Base-by-base conservation (phyloP, 2,888 invertebrate genomes). In the Caenorhabditis parvicauda region DNA sequence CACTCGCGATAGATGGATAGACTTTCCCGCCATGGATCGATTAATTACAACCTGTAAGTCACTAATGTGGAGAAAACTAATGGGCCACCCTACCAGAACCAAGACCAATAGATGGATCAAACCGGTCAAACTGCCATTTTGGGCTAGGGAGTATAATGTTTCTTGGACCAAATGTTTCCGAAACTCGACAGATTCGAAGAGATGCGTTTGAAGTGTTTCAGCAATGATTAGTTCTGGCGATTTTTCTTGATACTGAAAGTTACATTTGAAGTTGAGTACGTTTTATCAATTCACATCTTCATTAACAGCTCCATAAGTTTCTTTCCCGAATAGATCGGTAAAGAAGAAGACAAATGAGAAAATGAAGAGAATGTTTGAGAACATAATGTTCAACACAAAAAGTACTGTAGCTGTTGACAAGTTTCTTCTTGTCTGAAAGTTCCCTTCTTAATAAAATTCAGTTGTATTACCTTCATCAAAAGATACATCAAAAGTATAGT, bases 401-500 rank as follows among this genome's bases (percentile, higher is more conserved):
- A 72, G 59, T 32, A 76, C 75, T 14, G 79, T 79, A 1, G 79
- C 79, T 7, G 79, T 79, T 14, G 79, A 79, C 25, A 79, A 61
- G 9, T 74, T 64, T 14, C 64, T 62, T 4, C 70, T 58, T 1
- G 78, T 79, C 54, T 76, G 68, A 14, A 45, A 51, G 21, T 39
- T 21, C 25, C 3, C 17, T 41, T 28, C 14, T 4, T 28, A 2
- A 25, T 46, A 3, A 28, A 46, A 46, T 12, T 32, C 35, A 32
- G 35, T 12, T 32, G 35, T 3, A 2, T 29, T 21, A 51, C 56
- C 51, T 64, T 66, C 14, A 54, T 38, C 14, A 79, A 59, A 1
- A 79, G 58, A 14, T 69, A 63, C 3, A 67, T 67, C 17, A 79
- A 54, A 9, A 79, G 42, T n/a, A 72, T 49, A 4, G 78, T 75